Percentiles rank a stretch among this genome's conserved stretches.
Conservation (phyloP, 1,140 invertebrate species). For the Ceratosolen fusciceps region DNA sequence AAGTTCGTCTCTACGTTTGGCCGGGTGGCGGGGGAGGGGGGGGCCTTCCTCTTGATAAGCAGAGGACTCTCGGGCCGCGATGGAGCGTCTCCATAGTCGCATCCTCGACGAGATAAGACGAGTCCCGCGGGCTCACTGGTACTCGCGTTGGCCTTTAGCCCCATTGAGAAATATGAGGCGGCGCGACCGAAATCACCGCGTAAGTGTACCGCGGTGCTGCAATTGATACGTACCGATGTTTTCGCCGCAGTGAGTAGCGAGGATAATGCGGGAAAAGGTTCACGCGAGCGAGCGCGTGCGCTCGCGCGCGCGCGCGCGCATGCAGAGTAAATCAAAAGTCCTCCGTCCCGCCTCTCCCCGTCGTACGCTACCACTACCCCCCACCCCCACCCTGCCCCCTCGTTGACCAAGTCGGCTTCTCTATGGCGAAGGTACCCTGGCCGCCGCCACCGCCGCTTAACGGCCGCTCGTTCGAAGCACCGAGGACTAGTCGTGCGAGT, state of each 20-base stretch:
- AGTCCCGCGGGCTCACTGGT: neutral
- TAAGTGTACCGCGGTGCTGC: neutral
- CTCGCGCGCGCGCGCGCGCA: neutral
- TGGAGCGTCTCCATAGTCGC: neutral
- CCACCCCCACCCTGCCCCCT: neutral
- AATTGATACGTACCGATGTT: slow-evolving; percentile 41
- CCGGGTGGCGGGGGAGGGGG: too few species aligned
- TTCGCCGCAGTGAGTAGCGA: slow-evolving; percentile 5
- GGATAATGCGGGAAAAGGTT: neutral
- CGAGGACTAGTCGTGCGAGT: slow-evolving; percentile 16
- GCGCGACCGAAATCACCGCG: neutral
- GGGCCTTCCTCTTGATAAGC: too few species aligned
- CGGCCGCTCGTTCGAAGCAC: neutral
- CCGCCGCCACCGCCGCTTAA: neutral
- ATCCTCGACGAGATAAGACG: neutral
- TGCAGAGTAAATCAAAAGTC: slow-evolving; percentile 38
- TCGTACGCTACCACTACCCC: neutral
- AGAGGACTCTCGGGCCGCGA: too few species aligned
- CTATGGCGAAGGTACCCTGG: neutral
- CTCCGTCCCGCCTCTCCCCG: too few species aligned
- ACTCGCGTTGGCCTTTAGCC: neutral
- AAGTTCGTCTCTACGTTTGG: neutral
- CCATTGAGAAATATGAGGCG: neutral
- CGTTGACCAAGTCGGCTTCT: too few species aligned
- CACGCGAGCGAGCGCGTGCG: neutral